phyloP scores from a whole-genome alignment of 1,140 invertebrate genomes.

The Uloborus diversus region DNA sequence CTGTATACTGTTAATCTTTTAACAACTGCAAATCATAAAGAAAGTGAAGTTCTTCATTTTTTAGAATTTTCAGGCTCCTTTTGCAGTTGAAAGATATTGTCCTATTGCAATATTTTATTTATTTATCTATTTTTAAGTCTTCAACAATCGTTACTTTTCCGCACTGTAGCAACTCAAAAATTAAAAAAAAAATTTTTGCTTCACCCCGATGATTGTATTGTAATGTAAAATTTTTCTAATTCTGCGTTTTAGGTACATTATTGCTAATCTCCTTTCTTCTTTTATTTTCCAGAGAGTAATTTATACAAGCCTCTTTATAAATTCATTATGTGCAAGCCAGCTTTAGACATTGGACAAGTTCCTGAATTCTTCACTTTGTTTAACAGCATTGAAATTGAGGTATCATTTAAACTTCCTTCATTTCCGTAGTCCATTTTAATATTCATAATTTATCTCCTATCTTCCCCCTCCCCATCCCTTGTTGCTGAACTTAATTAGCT shows the following conservation, averaged over 20 bases:
- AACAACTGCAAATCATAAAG: no score
- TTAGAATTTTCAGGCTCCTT: no score
- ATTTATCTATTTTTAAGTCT: neutral
- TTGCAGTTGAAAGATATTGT: no score
- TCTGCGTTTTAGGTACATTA: no score
- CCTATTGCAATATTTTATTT: neutral
- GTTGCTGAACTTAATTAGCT: neutral
- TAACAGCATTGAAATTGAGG: constrained; percentile 74
- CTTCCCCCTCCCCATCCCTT: neutral
- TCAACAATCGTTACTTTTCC: neutral
- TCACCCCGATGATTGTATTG: no score
- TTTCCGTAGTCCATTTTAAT: neutral
- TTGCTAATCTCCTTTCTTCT: no score
- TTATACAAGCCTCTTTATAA: constrained; percentile 75
- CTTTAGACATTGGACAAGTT: constrained; percentile 75
- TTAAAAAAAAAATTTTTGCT: no score
- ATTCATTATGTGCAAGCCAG: constrained; percentile 76
- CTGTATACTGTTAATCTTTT: no score
- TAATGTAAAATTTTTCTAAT: no score
- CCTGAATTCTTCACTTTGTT: constrained; percentile 80
- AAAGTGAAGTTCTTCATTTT: no score
- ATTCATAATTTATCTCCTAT: neutral
- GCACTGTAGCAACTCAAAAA: no score
- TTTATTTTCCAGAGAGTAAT: constrained; percentile 68
- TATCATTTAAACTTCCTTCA: constrained; percentile 57